Base-by-base conservation (phyloP, 2,888 invertebrate genomes). In the Lottia gigantea region DNA sequence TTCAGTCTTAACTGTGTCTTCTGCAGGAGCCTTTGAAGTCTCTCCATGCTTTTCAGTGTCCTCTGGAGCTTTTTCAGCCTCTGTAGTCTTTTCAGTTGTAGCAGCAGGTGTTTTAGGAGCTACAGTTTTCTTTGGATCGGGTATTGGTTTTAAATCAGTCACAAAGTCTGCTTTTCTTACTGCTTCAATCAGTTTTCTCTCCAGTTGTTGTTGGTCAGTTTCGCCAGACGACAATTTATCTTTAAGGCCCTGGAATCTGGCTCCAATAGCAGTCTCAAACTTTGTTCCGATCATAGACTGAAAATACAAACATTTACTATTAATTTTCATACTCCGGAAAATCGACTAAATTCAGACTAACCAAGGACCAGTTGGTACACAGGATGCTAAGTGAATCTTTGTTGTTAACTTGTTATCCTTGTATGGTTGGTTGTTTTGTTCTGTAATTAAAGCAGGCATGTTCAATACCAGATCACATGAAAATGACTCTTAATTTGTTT, bases 141-240 rank as follows among this genome's bases (percentile, higher is more conserved):
- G 40, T 55, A 55, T 55, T 19, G 55, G 55, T 19, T 55, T 55
- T 55, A 55, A 23, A 23, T 23, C 55, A 3, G 55, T 55, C 19
- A 55, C 55, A 55, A 55, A 55, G 23, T 55, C 55, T 19, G 55
- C 55, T 23, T 55, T 55, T 55, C 55, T 55, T 55, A 55, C 55
- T 23, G 55, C 55, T 55, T 55, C 55, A 23, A 55, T 8, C 2
- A 55, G 11, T 7, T 55, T 19, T 55, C 55, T 19, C 2, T 55
- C 55, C 19, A 55, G 15, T 19, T 55, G 55, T 0, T 19, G 14
- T 12, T 19, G 55, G 11, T 55, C 23, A 23, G 19, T 55, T 23
- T 23, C 23, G 7, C 19, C 55, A 12, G 8, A 12, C 12, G 55
- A 23, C 19, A 55, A 19, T 23, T 55, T 55, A 12, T 19, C 55